Evolutionary conservation across 2,113 vertebrate species (phyloP), one percentile per base, ranked within the genome.

Genomic region (Pterocles orientalis): DNA sequence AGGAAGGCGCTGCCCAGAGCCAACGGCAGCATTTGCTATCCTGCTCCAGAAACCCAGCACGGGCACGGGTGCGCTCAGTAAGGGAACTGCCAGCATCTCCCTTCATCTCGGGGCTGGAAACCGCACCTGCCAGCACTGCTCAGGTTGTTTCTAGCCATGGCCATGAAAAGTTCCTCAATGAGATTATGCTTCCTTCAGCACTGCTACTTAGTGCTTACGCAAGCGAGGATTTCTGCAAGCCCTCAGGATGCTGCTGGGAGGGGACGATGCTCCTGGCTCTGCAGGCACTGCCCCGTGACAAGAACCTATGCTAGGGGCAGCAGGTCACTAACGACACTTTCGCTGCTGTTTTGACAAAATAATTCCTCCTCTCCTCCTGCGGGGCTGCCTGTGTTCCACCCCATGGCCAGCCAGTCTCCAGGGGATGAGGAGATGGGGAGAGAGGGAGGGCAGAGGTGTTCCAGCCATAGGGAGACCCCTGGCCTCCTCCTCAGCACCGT

Each of bases 221-320:
- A 97, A 83, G 16, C 5, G 4, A 31, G 86, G 95, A 95, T 97
- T 97, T 97, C 68, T 62, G 36, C 84, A 82, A 82, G 84, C 69
- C 84, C 70, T 69, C 11, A 1, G n/a, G 68, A 75, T 88, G 70
- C 71, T 81, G 39, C 41, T 60, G 11, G 48, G 19, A 89, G 31
- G 20, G 18, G 39, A 56, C 0, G 11, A 62, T 34, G 47, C 68
- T 86, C 60, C 82, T 9, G 3, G 26, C 3, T 6, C 36, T 28
- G 53, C 26, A 39, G 82, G 31, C 12, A 1, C 14, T 7, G 31
- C 64, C 68, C 45, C 16, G 21, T 1, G 19, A 20, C 1, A 1
- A 10, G 14, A 33, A 47, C 45, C 10, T 5, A 9, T 2, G 2
- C 19, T 0, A 0, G 26, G 33, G n/a, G 29, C 18, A 39, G 18